Evolutionary conservation across 2,113 vertebrate species (phyloP), one percentile per base, ranked within the genome.

Genomic region (Apaloderma vittatum): DNA sequence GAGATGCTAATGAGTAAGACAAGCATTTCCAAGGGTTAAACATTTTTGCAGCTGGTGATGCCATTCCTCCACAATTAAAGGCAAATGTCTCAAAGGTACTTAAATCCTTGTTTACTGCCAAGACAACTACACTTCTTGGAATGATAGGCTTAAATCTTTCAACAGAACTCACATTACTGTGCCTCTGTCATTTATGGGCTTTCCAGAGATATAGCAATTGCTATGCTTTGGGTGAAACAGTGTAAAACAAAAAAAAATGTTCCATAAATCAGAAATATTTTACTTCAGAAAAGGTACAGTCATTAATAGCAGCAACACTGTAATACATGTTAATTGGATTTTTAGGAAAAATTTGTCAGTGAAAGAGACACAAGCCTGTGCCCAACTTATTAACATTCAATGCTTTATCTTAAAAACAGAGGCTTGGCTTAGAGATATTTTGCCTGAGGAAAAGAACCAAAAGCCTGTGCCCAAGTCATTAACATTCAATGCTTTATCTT

Each of bases 21-120:
- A 54, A 90, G 5, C 49, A 40, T 62, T 87, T 72, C 13, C 8
- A 40, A 92, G 46, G 52, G 37, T 91, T 91, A 88, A 92, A 84
- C 24, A 19, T 37, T 77, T 86, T 76, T 93, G 67, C 88, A 94
- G 57, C 52, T 71, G 52, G 15, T 7, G 24, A 86, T 80, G 63
- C 71, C 15, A 4, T 91, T 93, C 57, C 76, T 92, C 76, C 71
- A 68, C 83, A 92, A 84, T 94, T 95, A 92, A 89, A 95, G n/a
- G 52, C 29, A 84, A 92, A 94, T 61, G 21, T 89, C 76, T 92
- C 73, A 78, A 40, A 92, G 86, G 72, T 88, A 72, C n/a, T 84
- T 90, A 89, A 89, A 79, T 68, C 48, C 52, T 88, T 84, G 68
- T 73, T 77, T 92, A 57, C 92, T 94, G 79, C 92, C 52, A 88